A percentile compares a stretch with the other conserved stretches of the same genome.
phyloP scores from a whole-genome alignment of 1,140 invertebrate species.

The Gonatopus flavifemur region DNA sequence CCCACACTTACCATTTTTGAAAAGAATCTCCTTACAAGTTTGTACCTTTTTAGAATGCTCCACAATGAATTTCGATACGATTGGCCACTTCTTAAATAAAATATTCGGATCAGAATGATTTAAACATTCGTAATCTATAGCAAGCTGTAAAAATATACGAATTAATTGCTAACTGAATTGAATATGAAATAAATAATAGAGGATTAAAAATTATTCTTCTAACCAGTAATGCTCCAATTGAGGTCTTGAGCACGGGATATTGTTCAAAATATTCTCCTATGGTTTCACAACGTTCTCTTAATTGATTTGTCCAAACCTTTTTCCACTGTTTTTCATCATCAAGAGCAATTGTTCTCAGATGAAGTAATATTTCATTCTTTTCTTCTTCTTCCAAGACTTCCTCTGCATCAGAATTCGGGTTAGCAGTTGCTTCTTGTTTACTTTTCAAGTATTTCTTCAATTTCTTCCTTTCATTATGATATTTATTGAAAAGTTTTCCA shows the following conservation, averaged over 20 bases:
- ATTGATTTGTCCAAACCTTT: neutral
- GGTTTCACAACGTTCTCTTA: neutral
- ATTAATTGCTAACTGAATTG: too few species aligned
- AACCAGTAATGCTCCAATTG: neutral
- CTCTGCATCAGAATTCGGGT: too few species aligned
- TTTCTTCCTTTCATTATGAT: neutral
- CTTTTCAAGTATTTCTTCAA: too few species aligned
- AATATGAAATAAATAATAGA: neutral
- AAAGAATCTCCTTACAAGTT: neutral
- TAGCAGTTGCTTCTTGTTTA: too few species aligned
- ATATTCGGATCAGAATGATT: neutral
- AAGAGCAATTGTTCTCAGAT: neutral
- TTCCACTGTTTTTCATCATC: neutral
- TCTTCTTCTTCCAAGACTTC: neutral
- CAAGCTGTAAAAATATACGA: neutral
- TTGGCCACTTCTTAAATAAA: neutral
- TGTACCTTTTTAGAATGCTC: neutral
- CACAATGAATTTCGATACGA: neutral
- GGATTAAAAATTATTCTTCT: neutral
- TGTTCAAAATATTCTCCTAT: neutral
- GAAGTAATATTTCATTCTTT: neutral
- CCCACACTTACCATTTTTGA: neutral
- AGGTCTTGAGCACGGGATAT: neutral
- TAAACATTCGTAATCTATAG: neutral
- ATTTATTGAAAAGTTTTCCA: neutral